Base-by-base conservation (phyloP, 2,888 invertebrate genomes). In the Spodoptera exigua region DNA sequence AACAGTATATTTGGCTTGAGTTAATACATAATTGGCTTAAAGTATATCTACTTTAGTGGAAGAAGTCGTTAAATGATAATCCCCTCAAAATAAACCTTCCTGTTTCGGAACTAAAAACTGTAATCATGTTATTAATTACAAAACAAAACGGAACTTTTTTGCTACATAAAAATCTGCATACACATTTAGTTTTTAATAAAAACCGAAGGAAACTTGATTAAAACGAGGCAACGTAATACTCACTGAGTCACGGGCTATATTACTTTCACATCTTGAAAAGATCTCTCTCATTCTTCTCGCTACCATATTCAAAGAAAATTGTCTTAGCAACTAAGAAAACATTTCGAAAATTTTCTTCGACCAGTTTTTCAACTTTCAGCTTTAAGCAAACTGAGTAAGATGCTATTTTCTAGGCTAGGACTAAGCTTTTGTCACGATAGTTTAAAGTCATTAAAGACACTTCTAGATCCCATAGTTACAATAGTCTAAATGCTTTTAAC, bases 381-480 rank as follows among this genome's bases (percentile, higher is more conserved):
- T 44, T 1, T 68, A 53, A 9, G 0, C 1, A n/a, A 16, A 2
- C 0, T 0, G 5, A 3, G 34, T 55, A 67, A 32, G 44, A 52
- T 56, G 1, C 3, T 41, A 35, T 27, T 70, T 67, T 2, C 16
- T 2, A 34, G 7, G 12, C 16, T 14, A 12, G 1, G 7, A 10
- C 1, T 0, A 5, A 27, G 2, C 0, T 32, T 48, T 32, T 9
- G 45, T 59, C 43, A 35, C 43, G 49, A 52, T 39, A 45, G 48
- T 49, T 57, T 48, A 39, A 72, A 63, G 67, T 73, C 70, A 67
- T 73, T 73, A 58, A 61, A 73, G 58, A 40, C 43, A 62, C 57
- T 74, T 74, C 45, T 59, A 61, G 52, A 63, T 54, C 40, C 58
- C 46, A 63, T 74, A 65, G 60, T 51, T 61, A 57, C 10, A 18